Conservation (phyloP, 1,140 invertebrate species). For the Diabrotica virgifera region DNA sequence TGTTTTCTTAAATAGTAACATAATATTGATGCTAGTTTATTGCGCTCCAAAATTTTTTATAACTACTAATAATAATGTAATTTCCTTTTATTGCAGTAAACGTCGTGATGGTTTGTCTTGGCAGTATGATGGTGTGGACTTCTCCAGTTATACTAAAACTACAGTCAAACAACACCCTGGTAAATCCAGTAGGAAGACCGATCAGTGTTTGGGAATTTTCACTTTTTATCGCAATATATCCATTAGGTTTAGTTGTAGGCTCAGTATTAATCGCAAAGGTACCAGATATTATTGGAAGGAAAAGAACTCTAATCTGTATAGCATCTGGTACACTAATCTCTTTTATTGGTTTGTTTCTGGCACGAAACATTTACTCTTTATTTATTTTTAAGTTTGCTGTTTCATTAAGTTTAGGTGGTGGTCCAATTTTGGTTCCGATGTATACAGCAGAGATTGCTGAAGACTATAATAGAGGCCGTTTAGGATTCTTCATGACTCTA, state of each 20-base stretch:
- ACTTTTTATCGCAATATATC: slow-evolving; percentile 78
- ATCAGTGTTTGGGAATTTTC: slow-evolving; percentile 57
- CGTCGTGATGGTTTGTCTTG: too few species aligned
- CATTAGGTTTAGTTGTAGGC: slow-evolving; percentile 65
- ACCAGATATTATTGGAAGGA: slow-evolving; percentile 42
- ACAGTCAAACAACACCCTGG: slow-evolving; percentile 16
- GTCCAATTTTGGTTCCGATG: slow-evolving; percentile 51
- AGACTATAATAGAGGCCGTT: slow-evolving; percentile 35
- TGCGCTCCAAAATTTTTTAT: too few species aligned
- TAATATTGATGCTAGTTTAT: too few species aligned
- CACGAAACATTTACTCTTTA: slow-evolving; percentile 40
- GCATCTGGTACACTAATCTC: slow-evolving; percentile 23
- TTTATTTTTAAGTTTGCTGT: slow-evolving; percentile 47
- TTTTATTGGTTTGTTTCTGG: slow-evolving; percentile 48
- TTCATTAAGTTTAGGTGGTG: slow-evolving; percentile 49
- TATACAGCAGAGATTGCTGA: slow-evolving; percentile 55
- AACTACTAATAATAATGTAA: too few species aligned
- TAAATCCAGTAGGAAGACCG: slow-evolving; percentile 40
- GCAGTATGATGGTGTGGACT: slow-evolving; percentile 55
- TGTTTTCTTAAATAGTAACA: too few species aligned
- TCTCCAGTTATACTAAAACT: slow-evolving; percentile 65
- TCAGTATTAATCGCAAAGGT: slow-evolving; percentile 39
- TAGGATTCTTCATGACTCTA: slow-evolving; percentile 64
- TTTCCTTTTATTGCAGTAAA: too few species aligned
- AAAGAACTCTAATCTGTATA: slow-evolving; percentile 46